These are phyloP conservation scores for Halcyon leucocephala DNA, from an alignment of 2,797 vertebrate genomes.

Conservation along the genomic window DNA sequence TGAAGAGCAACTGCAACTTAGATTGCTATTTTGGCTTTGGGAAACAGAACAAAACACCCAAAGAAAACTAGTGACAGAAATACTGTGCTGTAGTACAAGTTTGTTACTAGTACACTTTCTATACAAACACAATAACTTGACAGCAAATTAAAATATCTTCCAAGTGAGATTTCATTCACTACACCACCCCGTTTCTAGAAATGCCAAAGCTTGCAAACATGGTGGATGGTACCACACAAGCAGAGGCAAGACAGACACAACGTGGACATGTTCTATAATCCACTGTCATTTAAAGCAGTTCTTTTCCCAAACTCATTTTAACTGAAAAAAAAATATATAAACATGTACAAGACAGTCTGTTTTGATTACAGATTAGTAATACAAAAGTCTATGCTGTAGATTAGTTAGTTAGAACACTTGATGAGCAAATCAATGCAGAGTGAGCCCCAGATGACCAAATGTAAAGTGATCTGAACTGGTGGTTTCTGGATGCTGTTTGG, in stretches of 20 bases:
- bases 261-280: slow-evolving; percentile 63
- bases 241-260: slow-evolving; percentile 63
- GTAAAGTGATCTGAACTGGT: slow-evolving; percentile 64
- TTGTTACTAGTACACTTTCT: slow-evolving; percentile 75
- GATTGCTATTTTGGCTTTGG: slow-evolving; percentile 76
- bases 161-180: slow-evolving; percentile 53
- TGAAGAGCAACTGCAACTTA: slow-evolving; percentile 76
- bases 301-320: slow-evolving; percentile 51
- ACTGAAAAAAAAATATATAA: slow-evolving; percentile 75
- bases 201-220: slow-evolving; percentile 49
- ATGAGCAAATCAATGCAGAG: slow-evolving; percentile 75
- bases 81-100: slow-evolving; percentile 79
- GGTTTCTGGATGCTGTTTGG: slow-evolving; percentile 47
- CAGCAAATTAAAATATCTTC: slow-evolving; percentile 65
- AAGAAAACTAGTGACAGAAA: slow-evolving; percentile 77
- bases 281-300: slow-evolving; percentile 66
- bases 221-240: slow-evolving; percentile 61
- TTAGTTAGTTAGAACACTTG: slow-evolving; percentile 75
- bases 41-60: slow-evolving; percentile 50
- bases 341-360: slow-evolving; percentile 86
- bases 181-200: slow-evolving; percentile 20
- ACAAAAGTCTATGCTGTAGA: slow-evolving; percentile 71
- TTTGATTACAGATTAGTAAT: slow-evolving; percentile 81
- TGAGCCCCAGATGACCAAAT: slow-evolving; percentile 45
- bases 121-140: slow-evolving; percentile 49